Evolutionary conservation across 1,140 invertebrate genomes (phyloP).

Genomic region (Bombyx mori): ASM3026992v2 NC_085113.1:7819501-7820000

Average conservation of each 20-base stretch:
- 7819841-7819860: slow-evolving; percentile 16
- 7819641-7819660: slow-evolving; percentile 64
- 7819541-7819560: slow-evolving; percentile 23
- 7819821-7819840: slow-evolving; percentile 14
- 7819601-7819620: slow-evolving; percentile 56
- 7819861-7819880: slow-evolving; percentile 89
- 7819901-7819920: slow-evolving; percentile 64
- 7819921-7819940: background rate
- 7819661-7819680: slow-evolving; percentile 55
- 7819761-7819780: slow-evolving; percentile 61
- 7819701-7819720: slow-evolving; percentile 27
- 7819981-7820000: no score
- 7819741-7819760: slow-evolving; percentile 55
- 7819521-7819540: slow-evolving; percentile 52
- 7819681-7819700: slow-evolving; percentile 35
- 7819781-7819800: slow-evolving; percentile 62
- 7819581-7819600: slow-evolving; percentile 57
- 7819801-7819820: slow-evolving; percentile 28
- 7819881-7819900: slow-evolving; percentile 89
- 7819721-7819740: slow-evolving; percentile 51
- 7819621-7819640: slow-evolving; percentile 63
- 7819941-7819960: no score
- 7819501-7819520: slow-evolving; percentile 55
- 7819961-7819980: no score
- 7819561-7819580: slow-evolving; percentile 35